These are phyloP conservation scores for Hippocampus kuda DNA, from an alignment of 2,797 vertebrate genomes.

Conservation along the genomic window DNA sequence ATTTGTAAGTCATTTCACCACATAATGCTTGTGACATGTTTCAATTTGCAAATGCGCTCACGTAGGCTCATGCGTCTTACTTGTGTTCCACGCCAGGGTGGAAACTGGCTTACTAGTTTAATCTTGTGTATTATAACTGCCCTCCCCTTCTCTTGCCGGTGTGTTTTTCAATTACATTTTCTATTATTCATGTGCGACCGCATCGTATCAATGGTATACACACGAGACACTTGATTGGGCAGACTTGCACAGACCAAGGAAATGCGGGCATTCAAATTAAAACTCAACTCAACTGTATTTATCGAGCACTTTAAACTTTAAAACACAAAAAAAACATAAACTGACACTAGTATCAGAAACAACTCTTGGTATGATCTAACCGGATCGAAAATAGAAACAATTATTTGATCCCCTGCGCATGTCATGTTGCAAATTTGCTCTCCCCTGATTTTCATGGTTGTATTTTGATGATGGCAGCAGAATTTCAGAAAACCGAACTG, in stretches of 20 bases:
- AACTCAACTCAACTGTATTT: too few species aligned
- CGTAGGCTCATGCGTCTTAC: conserved; percentile 17
- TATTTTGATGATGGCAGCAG: too few species aligned
- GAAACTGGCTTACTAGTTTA: conserved; percentile 12
- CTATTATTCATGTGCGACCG: neutral
- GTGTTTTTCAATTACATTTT: neutral
- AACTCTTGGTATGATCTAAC: too few species aligned
- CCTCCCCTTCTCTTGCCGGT: neutral
- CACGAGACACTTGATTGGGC: neutral
- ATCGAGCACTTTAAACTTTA: too few species aligned
- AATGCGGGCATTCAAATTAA: conserved; percentile 6
- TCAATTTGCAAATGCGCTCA: conserved; percentile 19
- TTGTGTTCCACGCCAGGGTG: conserved; percentile 13
- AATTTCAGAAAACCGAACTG: too few species aligned
- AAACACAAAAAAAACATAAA: too few species aligned
- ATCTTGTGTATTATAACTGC: conserved; percentile 2
- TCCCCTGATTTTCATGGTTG: neutral
- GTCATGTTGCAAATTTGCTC: neutral
- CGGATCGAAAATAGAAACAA: too few species aligned
- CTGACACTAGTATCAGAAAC: too few species aligned
- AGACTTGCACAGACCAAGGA: conserved; percentile 9
- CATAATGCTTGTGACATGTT: conserved; percentile 15
- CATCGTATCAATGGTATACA: neutral
- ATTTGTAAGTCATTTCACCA: conserved; percentile 26
- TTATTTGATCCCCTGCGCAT: neutral